Evolutionary conservation across 2,113 vertebrate species (phyloP).

Genomic region (Phalacrocorax carbo): DNA sequence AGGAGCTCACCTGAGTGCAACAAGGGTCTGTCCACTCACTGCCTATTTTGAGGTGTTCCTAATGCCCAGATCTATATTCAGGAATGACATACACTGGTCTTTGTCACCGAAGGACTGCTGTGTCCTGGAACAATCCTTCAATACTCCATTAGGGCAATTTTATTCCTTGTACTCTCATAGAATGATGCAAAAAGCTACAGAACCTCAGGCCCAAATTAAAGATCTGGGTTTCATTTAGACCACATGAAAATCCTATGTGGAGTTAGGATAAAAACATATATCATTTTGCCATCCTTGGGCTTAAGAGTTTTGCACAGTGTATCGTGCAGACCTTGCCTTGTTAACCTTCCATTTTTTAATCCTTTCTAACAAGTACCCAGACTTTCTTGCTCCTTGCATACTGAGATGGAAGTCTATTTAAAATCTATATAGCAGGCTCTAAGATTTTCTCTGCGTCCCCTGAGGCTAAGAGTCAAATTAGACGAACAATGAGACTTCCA

Average conservation of each 20-base stretch:
- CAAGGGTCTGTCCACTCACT: neutral
- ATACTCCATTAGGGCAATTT: neutral
- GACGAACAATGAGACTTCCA: slow-evolving; percentile 57
- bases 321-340: neutral
- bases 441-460: neutral
- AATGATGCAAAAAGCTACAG: neutral
- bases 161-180: neutral
- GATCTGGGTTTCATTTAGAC: neutral
- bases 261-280: neutral
- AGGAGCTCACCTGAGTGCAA: neutral
- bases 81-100: neutral
- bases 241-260: neutral
- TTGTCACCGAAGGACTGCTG: neutral
- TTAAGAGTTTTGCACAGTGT: neutral
- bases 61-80: neutral
- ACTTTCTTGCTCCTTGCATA: neutral
- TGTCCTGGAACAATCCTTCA: neutral
- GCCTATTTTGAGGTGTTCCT: neutral
- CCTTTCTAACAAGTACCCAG: neutral
- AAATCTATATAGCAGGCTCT: neutral
- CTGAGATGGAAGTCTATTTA: neutral
- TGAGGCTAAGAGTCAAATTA: slow-evolving; percentile 10
- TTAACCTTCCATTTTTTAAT: neutral
- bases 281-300: neutral
- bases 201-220: neutral